Percentiles rank a stretch among this genome's conserved stretches.
Evolutionary conservation across 2,113 vertebrate species (phyloP).

Genomic region (Macrotus californicus): DNA sequence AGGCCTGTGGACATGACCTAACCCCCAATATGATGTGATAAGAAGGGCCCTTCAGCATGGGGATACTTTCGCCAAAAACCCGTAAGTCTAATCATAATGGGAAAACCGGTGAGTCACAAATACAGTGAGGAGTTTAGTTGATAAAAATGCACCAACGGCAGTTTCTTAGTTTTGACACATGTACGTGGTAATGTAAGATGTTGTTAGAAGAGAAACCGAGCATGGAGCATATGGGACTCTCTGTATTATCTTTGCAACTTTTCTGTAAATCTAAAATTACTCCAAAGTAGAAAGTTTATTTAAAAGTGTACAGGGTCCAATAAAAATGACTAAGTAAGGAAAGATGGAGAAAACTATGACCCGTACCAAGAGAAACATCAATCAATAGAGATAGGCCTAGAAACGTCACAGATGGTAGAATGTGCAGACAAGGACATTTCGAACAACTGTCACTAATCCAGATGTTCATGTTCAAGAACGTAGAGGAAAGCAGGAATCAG

Average conservation of each 20-base stretch:
- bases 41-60: neutral
- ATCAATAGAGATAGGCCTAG: neutral
- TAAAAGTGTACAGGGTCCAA: neutral
- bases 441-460: neutral
- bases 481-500: neutral
- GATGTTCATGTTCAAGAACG: neutral
- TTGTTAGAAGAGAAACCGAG: neutral
- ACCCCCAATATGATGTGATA: neutral
- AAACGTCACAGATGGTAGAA: neutral
- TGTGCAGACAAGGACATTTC: neutral
- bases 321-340: constrained; percentile 16
- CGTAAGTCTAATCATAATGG: neutral
- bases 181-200: neutral
- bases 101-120: neutral
- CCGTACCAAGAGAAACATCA: neutral
- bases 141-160: neutral
- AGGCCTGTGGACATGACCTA: neutral
- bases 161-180: neutral
- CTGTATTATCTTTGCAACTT: neutral
- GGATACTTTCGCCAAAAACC: neutral
- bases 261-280: constrained; percentile 17
- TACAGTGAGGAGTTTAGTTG: neutral
- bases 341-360: constrained; percentile 20
- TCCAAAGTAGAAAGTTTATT: neutral
- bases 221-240: neutral